A percentile compares a stretch with the other conserved stretches of the same genome.
Evolutionary conservation across 2,797 vertebrate genomes (phyloP).

Genomic region (Parambassis ranga): DNA sequence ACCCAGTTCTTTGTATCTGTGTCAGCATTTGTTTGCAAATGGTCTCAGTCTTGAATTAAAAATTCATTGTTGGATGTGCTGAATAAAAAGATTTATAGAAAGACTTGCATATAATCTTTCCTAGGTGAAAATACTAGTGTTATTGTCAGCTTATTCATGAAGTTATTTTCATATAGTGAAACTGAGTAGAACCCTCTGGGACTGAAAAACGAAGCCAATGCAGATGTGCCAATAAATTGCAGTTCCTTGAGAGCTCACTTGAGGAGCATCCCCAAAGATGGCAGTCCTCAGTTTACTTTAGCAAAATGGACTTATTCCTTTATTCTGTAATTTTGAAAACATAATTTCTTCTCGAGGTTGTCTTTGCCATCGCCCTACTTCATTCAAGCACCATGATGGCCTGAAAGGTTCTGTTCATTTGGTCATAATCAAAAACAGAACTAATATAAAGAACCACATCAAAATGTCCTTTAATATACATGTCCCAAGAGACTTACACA

Average conservation of each 20-base stretch:
- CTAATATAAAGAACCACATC: not conserved
- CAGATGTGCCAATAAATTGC: no score
- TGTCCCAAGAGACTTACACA: not conserved
- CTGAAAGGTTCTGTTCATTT: not conserved
- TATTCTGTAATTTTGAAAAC: no score
- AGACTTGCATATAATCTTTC: no score
- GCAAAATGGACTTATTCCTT: no score
- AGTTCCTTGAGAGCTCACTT: no score
- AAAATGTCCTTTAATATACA: not conserved
- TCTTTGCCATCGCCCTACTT: not conserved
- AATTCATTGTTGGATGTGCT: not conserved
- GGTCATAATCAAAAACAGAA: not conserved
- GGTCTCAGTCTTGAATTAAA: not conserved
- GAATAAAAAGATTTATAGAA: not conserved
- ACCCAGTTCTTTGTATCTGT: not conserved
- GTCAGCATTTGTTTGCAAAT: not conserved
- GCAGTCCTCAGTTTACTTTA: no score
- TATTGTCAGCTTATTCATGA: not conserved
- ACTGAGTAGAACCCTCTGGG: no score
- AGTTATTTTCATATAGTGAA: no score
- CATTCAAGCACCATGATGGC: not conserved
- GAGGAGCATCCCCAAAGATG: no score
- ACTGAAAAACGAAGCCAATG: no score
- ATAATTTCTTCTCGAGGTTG: no score
- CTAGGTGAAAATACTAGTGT: no score